Percentiles rank a stretch among this genome's conserved stretches.
Conservation (phyloP, 2,888 invertebrate genomes). For the Pteria penguin region DNA sequence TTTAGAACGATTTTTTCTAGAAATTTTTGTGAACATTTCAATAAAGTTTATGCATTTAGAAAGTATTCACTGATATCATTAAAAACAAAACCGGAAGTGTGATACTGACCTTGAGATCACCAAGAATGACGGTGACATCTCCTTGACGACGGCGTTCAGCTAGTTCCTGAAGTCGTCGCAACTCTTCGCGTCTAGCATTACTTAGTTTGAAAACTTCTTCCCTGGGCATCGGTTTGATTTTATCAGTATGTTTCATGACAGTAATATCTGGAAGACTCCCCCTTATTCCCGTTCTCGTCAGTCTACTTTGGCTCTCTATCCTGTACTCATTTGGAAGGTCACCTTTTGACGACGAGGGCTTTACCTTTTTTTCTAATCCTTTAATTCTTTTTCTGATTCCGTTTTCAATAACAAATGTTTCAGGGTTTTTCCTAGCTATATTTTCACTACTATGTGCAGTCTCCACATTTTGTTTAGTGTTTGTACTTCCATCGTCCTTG, state of each 20-base stretch:
- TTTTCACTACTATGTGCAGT: slow-evolving; percentile 74
- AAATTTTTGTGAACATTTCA: background rate
- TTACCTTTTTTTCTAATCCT: slow-evolving; percentile 66
- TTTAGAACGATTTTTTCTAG: background rate
- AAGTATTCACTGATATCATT: too few species aligned
- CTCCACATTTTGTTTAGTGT: slow-evolving; percentile 51
- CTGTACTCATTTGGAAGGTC: slow-evolving; percentile 85
- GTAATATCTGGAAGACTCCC: slow-evolving; percentile 95
- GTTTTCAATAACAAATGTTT: slow-evolving; percentile 78
- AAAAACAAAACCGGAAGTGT: background rate
- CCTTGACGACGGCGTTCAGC: slow-evolving; percentile 76
- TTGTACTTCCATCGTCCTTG: slow-evolving; percentile 57
- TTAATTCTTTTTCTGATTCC: slow-evolving; percentile 78
- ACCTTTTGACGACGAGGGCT: slow-evolving; percentile 76
- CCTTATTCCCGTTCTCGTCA: slow-evolving; percentile 52
- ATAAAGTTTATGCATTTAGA: too few species aligned
- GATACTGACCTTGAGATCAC: slow-evolving; percentile 77
- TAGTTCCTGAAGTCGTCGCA: slow-evolving; percentile 90
- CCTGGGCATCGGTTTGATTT: slow-evolving; percentile 89
- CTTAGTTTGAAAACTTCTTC: slow-evolving; percentile 94
- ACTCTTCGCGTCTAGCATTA: slow-evolving; percentile 87
- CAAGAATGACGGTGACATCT: slow-evolving; percentile 78
- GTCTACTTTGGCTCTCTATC: slow-evolving; percentile 82
- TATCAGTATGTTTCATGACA: slow-evolving; percentile 87
- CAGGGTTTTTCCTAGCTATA: slow-evolving; percentile 68